Evolutionary conservation across 2,888 invertebrate genomes (phyloP).

Genomic region (Malthinus flaveolus): DNA sequence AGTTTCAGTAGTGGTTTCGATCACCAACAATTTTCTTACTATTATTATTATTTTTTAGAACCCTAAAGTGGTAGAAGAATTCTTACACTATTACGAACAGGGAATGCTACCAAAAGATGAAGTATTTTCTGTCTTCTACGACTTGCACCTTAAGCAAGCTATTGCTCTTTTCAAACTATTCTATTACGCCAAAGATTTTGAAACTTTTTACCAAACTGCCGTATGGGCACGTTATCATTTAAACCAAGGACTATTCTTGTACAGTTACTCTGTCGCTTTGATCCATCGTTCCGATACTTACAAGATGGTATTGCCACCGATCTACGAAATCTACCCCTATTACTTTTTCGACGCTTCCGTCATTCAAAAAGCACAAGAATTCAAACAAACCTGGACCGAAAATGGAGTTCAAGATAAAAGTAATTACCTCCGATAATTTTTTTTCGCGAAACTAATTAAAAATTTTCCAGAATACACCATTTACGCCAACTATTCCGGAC

Average conservation of each 20-base stretch:
- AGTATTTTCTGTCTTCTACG: constrained; percentile 65
- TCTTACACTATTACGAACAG: constrained; percentile 58
- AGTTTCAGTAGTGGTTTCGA: constrained; percentile 13
- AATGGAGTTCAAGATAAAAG: background rate
- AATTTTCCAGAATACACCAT: background rate
- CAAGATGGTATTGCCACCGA: constrained; percentile 68
- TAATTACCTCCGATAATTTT: background rate
- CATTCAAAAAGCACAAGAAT: constrained; percentile 66
- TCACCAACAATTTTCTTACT: background rate
- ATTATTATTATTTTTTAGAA: constrained; percentile 51
- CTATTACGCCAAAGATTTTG: constrained; percentile 70
- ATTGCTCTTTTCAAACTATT: constrained; percentile 67
- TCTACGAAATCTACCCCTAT: constrained; percentile 74
- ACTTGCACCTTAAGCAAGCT: constrained; percentile 65
- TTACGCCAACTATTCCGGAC: constrained; percentile 50
- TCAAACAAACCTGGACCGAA: constrained; percentile 61
- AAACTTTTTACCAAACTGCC: constrained; percentile 70
- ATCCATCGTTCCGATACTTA: constrained; percentile 66
- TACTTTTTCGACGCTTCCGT: constrained; percentile 71
- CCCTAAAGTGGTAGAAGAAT: constrained; percentile 61
- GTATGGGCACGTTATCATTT: constrained; percentile 68
- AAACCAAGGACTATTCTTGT: constrained; percentile 71
- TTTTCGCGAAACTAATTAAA: background rate
- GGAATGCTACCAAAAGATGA: constrained; percentile 63
- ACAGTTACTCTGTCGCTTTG: constrained; percentile 65